Base-by-base conservation (phyloP, 2,797 vertebrate species). In the Clarias pachynema region DNA sequence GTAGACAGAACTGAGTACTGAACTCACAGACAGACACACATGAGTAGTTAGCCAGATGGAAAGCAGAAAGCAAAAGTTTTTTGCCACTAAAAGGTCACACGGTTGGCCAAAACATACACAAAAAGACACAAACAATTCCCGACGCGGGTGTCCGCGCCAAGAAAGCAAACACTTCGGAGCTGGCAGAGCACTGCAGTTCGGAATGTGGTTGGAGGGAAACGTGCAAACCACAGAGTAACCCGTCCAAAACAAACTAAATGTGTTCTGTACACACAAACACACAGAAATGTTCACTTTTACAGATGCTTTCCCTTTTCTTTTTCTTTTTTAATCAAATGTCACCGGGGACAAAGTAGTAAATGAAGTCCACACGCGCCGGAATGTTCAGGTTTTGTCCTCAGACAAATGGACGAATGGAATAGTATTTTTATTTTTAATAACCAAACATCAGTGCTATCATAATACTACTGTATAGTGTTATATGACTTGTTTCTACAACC, bases 171-270 rank as follows among this genome's bases (percentile, higher is more conserved):
- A 59, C 82, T 87, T 84, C 84, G 72, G 63, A 79, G 53, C 68
- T 90, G 87, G 86, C 89, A 87, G 75, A 29, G 65, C 57, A 4
- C 53, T 44, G 82, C 79, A 83, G 59, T 81, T 77, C 37, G 84
- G 89, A 89, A 90, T 90, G 89, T 75, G 85, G 87, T 90, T 86
- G 65, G 84, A 87, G 79, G 84, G 83, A 78, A 89, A 80, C 34
- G 68, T 57, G 81, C 74, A 89, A 89, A 88, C 89, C 74, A 69
- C 87, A 82, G 60, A 29, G 79, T 34, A 78, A 56, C 59, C 49
- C 60, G 72, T 89, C 89, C 88, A 90, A 90, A 87, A 88, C 86
- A 90, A 90, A 89, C 85, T 10, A 14, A 73, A 82, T 63, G 84
- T 57, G 79, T 85, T 77, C 85, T 34, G 65, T 79, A 73, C 6